These are phyloP conservation scores for Tetraodon nigroviridis DNA, from an alignment of 2,113 vertebrate genomes.

Conservation along the genomic window DNA sequence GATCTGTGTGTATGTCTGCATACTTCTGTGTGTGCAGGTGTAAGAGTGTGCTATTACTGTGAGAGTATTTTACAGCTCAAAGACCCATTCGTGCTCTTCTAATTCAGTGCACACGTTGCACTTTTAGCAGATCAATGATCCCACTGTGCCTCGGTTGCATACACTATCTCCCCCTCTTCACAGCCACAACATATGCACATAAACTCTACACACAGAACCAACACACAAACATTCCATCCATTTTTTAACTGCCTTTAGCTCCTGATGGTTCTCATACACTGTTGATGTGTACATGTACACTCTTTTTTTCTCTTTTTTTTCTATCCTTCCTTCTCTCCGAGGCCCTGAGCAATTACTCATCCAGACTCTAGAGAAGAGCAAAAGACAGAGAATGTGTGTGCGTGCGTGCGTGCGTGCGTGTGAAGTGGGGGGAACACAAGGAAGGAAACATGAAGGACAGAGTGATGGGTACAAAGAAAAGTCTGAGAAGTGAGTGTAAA, in stretches of 20 bases:
- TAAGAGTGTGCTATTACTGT: constrained; percentile 44
- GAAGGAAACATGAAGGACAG: constrained; percentile 28
- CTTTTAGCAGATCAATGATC: constrained; percentile 75
- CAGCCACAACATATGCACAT: constrained; percentile 21
- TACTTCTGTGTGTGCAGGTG: constrained; percentile 10
- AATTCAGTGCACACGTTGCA: constrained; percentile 66
- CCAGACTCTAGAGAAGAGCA: constrained; percentile 55
- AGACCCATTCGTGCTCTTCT: constrained; percentile 59
- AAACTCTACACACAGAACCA: constrained; percentile 6
- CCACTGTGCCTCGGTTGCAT: constrained; percentile 55
- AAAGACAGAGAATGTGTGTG: constrained; percentile 5
- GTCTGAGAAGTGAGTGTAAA: constrained; percentile 24
- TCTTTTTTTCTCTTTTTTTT: constrained; percentile 29
- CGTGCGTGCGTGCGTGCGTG: background rate
- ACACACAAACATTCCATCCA: constrained; percentile 27
- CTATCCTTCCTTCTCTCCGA: constrained; percentile 56
- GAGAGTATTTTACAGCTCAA: constrained; percentile 70
- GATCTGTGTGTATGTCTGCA: constrained; percentile 33
- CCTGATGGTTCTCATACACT: constrained; percentile 29
- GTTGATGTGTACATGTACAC: constrained; percentile 23
- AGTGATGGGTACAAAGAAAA: constrained; percentile 32
- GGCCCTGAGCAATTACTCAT: constrained; percentile 71
- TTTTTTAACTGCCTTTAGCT: constrained; percentile 31
- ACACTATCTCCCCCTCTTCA: constrained; percentile 7
- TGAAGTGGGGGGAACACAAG: constrained; percentile 12